These are phyloP conservation scores for Coptotermes formosanus DNA, from an alignment of 1,140 invertebrate genomes.

Conservation along the genomic window DNA sequence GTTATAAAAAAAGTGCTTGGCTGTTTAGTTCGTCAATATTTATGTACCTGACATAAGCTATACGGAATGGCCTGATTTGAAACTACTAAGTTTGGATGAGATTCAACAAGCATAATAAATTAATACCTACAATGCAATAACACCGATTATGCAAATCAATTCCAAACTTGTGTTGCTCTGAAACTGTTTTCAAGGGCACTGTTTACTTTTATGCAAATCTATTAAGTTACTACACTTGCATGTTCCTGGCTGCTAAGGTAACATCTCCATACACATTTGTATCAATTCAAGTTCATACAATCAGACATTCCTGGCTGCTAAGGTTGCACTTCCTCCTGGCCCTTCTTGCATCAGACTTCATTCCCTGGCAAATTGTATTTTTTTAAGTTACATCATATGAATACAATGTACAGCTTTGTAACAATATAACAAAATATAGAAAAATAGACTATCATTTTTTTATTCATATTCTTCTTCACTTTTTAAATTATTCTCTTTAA, in stretches of 20 bases:
- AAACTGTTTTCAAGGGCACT: too few species aligned
- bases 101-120: too few species aligned
- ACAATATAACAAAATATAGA: constrained; percentile 18
- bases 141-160: too few species aligned
- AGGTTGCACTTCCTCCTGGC: background rate
- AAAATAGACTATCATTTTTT: constrained; percentile 3
- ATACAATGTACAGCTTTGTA: constrained; percentile 14
- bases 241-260: background rate
- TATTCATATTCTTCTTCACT: constrained; percentile 13
- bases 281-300: too few species aligned
- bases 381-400: constrained; percentile 13
- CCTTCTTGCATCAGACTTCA: background rate
- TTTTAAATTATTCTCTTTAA: constrained; percentile 17
- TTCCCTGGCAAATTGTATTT: constrained; percentile 1
- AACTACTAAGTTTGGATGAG: too few species aligned
- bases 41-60: too few species aligned
- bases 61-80: too few species aligned
- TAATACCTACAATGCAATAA: too few species aligned
- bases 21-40: too few species aligned
- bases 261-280: background rate
- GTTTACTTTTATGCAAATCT: too few species aligned
- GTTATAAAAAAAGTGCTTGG: too few species aligned
- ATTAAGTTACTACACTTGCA: background rate
- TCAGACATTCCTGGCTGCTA: background rate
- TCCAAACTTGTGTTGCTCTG: too few species aligned